Evolutionary conservation across 2,888 invertebrate species (phyloP).

Genomic region (Nemapogon koenigi): DNA sequence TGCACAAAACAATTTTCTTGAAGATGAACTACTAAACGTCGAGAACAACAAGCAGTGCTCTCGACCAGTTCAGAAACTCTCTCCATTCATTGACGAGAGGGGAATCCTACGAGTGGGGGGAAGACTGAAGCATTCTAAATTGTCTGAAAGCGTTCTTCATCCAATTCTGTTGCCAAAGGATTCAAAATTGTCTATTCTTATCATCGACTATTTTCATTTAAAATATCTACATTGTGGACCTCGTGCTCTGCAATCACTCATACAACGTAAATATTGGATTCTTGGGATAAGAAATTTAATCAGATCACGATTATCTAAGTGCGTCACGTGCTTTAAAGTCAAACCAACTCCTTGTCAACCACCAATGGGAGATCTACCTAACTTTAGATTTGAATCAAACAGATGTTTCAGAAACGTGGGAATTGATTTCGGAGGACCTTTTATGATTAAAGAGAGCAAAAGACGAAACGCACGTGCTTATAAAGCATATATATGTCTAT

Average conservation of each 20-base stretch:
- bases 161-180: constrained; percentile 6
- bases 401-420: constrained; percentile 13
- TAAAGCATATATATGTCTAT: constrained; percentile 12
- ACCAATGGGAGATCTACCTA: constrained; percentile 16
- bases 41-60: not conserved
- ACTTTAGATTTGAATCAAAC: constrained; percentile 9
- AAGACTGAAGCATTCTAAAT: not conserved
- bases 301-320: constrained; percentile 7
- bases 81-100: constrained; percentile 1
- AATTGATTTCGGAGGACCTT: constrained; percentile 18
- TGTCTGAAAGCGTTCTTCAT: constrained; percentile 1
- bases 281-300: constrained; percentile 6
- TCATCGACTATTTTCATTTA: constrained; percentile 8
- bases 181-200: not conserved
- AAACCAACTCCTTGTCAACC: constrained; percentile 8
- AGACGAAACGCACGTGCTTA: constrained; percentile 8
- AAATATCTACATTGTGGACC: constrained; percentile 9
- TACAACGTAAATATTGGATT: constrained; percentile 9
- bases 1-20: constrained; percentile 1
- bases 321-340: constrained; percentile 8
- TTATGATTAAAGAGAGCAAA: constrained; percentile 11
- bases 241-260: constrained; percentile 6
- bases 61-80: not conserved
- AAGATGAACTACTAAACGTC: not conserved
- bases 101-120: constrained; percentile 7